A percentile compares a stretch with the other conserved stretches of the same genome.
Evolutionary conservation across 2,888 invertebrate genomes (phyloP).

Genomic region (Patella ulyssiponensis): DNA sequence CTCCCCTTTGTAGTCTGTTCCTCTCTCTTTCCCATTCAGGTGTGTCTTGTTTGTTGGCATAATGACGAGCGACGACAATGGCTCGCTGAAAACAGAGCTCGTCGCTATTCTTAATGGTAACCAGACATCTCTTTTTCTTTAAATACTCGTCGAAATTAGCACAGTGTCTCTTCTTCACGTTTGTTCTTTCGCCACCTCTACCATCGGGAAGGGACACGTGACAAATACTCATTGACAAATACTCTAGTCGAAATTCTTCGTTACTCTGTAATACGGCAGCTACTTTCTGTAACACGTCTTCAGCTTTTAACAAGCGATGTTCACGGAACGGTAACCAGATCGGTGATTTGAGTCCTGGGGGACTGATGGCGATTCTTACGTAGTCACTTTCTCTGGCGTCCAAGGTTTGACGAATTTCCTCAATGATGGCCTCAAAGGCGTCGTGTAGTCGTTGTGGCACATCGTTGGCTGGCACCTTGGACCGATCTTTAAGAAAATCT

Average conservation of each 20-base stretch:
- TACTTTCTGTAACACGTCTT: not conserved
- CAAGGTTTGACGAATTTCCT: not conserved
- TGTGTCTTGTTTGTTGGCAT: not conserved
- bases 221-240: no score
- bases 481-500: not conserved
- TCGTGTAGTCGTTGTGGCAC: not conserved
- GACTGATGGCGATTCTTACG: not conserved
- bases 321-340: not conserved
- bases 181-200: not conserved
- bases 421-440: not conserved
- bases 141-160: conserved; percentile 8
- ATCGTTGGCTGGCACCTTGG: not conserved
- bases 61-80: not conserved
- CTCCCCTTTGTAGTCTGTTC: not conserved
- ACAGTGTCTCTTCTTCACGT: not conserved
- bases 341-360: not conserved
- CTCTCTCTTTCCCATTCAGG: not conserved
- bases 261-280: not conserved
- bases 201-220: not conserved
- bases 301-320: not conserved
- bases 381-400: not conserved
- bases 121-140: not conserved
- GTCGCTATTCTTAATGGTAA: not conserved
- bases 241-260: not conserved
- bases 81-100: not conserved